Evolutionary conservation across 2,888 invertebrate species (phyloP), one percentile per base, ranked within the genome.

Genomic region (Matsumyia berberina): DNA sequence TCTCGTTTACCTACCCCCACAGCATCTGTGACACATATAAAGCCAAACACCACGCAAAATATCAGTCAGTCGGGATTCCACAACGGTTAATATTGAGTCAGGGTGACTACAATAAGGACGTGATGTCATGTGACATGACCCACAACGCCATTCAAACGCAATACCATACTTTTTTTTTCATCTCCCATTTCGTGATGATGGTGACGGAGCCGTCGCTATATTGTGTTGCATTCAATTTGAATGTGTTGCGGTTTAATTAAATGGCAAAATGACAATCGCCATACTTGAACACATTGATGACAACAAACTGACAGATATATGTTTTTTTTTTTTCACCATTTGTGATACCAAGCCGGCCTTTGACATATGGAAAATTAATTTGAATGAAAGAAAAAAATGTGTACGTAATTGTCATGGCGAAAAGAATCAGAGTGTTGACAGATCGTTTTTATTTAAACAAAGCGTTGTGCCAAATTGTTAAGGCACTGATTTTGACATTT

Each of bases 91-190:
- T 76, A 74, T 74, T 69, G 55, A 77, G 35, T 67, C 72, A 55
- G 67, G 73, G 33, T 42, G 62, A 67, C 72, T 55, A 42, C 77
- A 78, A 79, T 69, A 83, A 83, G 67, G 69, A 83, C 73, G 73
- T 83, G 83, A 83, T 83, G 78, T 83, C 78, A 78, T 79, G 39
- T 57, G 69, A 62, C 60, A 79, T 83, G 83, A 83, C 78, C 83
- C 83, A 78, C 73, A 69, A 69, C 78, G 57, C 78, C 57, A 78
- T 79, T 73, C 73, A 55, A 73, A 78, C 46, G 78, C 42, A 74
- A 69, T 73, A 73, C 37, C 46, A 55, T 33, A 49, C 49, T 70
- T 57, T 29, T 49, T 64, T 57, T 60, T 4, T 62, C n/a, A 15
- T 69, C 49, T 57, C 46, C 1, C 24, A 49, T 46, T 69, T 46